Evolutionary conservation across 2,113 vertebrate species (phyloP).

Genomic region (Neotragus moschatus): DNA sequence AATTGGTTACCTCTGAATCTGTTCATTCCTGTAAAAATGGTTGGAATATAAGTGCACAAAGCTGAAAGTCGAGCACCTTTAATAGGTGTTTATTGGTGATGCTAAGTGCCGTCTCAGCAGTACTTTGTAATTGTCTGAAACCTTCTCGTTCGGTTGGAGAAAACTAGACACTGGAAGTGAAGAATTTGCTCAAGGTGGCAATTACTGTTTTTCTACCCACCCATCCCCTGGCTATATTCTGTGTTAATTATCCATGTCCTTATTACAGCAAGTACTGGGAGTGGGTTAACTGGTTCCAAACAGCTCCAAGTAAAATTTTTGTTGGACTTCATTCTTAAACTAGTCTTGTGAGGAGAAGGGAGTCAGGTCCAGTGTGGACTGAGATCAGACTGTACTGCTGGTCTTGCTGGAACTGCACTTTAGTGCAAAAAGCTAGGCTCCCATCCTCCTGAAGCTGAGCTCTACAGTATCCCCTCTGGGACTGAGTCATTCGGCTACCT

Average conservation of each 20-base stretch:
- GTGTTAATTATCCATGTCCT: background rate
- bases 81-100: background rate
- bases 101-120: background rate
- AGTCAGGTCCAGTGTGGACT: background rate
- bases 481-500: background rate
- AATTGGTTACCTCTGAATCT: slow-evolving; percentile 20
- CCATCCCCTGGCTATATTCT: background rate
- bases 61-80: background rate
- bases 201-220: background rate
- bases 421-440: background rate
- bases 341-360: background rate
- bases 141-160: background rate
- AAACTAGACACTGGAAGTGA: background rate
- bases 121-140: background rate
- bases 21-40: background rate
- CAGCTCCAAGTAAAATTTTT: background rate
- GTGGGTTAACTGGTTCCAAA: background rate
- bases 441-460: background rate
- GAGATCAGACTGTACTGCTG: background rate
- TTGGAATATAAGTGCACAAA: background rate
- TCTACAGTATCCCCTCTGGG: background rate
- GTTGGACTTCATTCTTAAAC: background rate
- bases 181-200: background rate
- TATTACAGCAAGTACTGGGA: background rate
- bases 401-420: background rate